Conservation (phyloP, 2,113 vertebrate species). For the Entelurus aequoreus region DNA sequence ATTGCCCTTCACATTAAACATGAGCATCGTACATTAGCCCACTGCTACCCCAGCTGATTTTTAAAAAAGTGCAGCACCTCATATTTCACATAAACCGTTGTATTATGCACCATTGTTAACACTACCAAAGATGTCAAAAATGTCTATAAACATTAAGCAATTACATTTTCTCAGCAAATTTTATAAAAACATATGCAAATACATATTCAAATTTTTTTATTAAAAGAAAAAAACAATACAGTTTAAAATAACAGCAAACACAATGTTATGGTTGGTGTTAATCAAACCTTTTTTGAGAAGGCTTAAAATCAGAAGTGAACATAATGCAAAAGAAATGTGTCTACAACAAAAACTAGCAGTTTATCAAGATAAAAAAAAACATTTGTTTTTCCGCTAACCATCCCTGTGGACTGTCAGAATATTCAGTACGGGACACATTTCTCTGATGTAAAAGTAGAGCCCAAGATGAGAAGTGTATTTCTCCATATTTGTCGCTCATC, state of each 20-base stretch:
- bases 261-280: slow-evolving; percentile 54
- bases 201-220: slow-evolving; percentile 57
- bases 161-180: neutral
- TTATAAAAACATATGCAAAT: slow-evolving; percentile 37
- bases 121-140: neutral
- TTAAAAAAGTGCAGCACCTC: neutral
- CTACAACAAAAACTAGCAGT: slow-evolving; percentile 46
- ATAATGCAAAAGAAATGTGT: slow-evolving; percentile 27
- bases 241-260: slow-evolving; percentile 61
- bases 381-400: slow-evolving; percentile 37
- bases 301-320: slow-evolving; percentile 51
- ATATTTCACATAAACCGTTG: neutral
- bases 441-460: slow-evolving; percentile 43
- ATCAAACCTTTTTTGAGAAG: slow-evolving; percentile 49
- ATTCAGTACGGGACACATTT: slow-evolving; percentile 36
- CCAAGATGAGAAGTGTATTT: slow-evolving; percentile 41
- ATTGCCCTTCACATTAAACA: slow-evolving; percentile 1
- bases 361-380: slow-evolving; percentile 32
- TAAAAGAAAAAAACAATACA: slow-evolving; percentile 53
- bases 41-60: neutral
- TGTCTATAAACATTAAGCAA: neutral
- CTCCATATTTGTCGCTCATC: slow-evolving; percentile 25
- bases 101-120: neutral
- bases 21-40: neutral
- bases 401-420: slow-evolving; percentile 26